A percentile compares a stretch with the other conserved stretches of the same genome.
phyloP scores from a whole-genome alignment of 2,797 vertebrate genomes.

The Menidia menidia region DNA sequence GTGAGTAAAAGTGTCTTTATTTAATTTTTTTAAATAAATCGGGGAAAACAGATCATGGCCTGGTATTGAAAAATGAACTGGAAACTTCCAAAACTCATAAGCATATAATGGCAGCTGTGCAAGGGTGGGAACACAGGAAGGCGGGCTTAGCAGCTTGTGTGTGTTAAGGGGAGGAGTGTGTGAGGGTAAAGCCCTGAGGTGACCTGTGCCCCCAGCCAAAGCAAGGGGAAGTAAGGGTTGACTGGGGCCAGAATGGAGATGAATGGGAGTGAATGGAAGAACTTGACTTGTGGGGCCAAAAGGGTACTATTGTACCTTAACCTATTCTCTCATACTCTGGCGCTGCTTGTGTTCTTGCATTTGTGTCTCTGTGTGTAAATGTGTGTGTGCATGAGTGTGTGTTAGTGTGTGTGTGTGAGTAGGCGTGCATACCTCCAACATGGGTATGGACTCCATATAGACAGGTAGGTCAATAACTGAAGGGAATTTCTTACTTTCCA shows the following conservation, averaged over 20 bases:
- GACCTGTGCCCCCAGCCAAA: conserved; percentile 80
- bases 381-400: conserved; percentile 16
- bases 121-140: conserved; percentile 63
- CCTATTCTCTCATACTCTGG: conserved; percentile 64
- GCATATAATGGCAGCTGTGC: conserved; percentile 60
- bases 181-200: conserved; percentile 73
- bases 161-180: conserved; percentile 62
- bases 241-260: conserved; percentile 62
- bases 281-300: conserved; percentile 85
- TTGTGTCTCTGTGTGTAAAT: conserved; percentile 38
- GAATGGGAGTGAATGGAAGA: conserved; percentile 79
- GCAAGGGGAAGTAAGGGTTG: conserved; percentile 79
- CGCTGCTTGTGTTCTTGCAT: conserved; percentile 43
- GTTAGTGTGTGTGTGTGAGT: conserved; percentile 2
- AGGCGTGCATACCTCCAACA: conserved; percentile 3
- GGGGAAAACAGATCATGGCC: not conserved
- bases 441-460: conserved; percentile 12
- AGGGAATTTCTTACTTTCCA: not conserved
- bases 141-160: conserved; percentile 35
- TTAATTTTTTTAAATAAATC: not conserved
- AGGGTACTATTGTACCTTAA: conserved; percentile 80
- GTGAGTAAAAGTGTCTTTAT: conserved; percentile 4
- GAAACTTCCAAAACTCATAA: conserved; percentile 23
- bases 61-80: not conserved
- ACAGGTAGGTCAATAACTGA: conserved; percentile 25